Base-by-base conservation (phyloP, 2,113 vertebrate species). In the Tylochromis polylepis region DNA sequence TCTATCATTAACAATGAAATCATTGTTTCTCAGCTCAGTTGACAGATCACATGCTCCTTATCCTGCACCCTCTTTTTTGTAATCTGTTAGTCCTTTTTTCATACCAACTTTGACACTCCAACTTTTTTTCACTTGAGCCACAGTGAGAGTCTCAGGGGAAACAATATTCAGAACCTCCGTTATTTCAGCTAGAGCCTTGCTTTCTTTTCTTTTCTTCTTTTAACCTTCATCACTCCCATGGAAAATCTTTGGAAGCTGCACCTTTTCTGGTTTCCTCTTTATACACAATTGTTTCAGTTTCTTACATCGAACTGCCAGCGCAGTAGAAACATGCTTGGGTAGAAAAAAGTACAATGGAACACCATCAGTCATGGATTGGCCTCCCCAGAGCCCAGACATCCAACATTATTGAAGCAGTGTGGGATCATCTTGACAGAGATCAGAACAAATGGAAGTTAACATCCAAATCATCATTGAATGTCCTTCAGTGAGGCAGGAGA, bases 51-150 rank as follows among this genome's bases (percentile, higher is more conserved):
- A 27, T 27, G 38, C 22, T 43, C 14, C 38, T 22, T 46, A 0
- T 72, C 65, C 24, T 27, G 22, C 38, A 72, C 8, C 0, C 0
- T n/a, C 1, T 0, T 43, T 72, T 16, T 0, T 27, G 5, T 0
- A 72, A 43, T 22, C 65, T 16, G 8, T 27, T 70, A 38, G 1
- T 14, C 62, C 62, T 67, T 67, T 38, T 67, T 67, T 67, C 62
- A 67, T 67, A 67, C 20, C 34, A 41, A 67, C 34, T 67, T 67
- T 67, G 34, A 67, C 34, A 41, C 62, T 5, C 60, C 34, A 38
- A 38, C 62, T 38, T 65, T 38, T 65, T 65, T 65, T 65, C 1
- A 5, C 1, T 14, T 38, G 60, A 65, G 60, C 60, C 60, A 65
- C 60, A 65, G 11, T 65, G 60, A 65, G 20, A n/a, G 34, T n/a